Evolutionary conservation across 1,140 invertebrate genomes (phyloP), one percentile per base, ranked within the genome.

Genomic region (Drosophila kanapiae): DNA sequence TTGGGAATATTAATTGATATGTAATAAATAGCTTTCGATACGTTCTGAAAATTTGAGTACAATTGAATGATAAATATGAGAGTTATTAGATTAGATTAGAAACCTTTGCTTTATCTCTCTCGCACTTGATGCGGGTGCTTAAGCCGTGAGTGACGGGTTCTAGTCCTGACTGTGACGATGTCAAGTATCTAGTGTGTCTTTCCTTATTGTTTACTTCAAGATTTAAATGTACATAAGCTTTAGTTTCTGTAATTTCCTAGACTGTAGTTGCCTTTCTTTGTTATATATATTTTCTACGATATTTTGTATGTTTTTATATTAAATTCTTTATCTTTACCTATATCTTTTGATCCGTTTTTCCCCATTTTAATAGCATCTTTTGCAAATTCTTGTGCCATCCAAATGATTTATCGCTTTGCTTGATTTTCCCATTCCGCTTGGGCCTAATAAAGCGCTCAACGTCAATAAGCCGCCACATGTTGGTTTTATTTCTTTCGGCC

Each of bases 381-480:
- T 10, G 16, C 13, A 2, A 57, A 42, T 40, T 18, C 13, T 16
- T 59, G 40, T 62, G 14, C 7, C 13, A 43, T 31, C 29, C 60
- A 40, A 56, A 14, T 74, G 59, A 78, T 81, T 85, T 68, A 72
- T 80, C 14, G 38, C 47, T 49, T 48, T 18, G 10, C 35, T 54
- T 49, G 37, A 45, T 54, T 72, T 78, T 68, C 53, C 14, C 72
- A 54, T 69, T 71, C 37, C 48, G 16, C 47, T 67, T 57, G 62
- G 29, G 69, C 64, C 83, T 82, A 87, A 86, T 87, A 87, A 87
- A 86, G 83, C 38, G 59, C 77, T 87, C 80, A 82, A 88, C 60
- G 69, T 59, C 69, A 69, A 77, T 74, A 76, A 71, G 74, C 38
- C 70, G 77, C 76, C 75, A 63, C 80, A 82, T 79, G 75, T 61